These are phyloP conservation scores for Sinocyclocheilus anophthalmus DNA, from an alignment of 2,113 vertebrate species.

Conservation along the genomic window DNA sequence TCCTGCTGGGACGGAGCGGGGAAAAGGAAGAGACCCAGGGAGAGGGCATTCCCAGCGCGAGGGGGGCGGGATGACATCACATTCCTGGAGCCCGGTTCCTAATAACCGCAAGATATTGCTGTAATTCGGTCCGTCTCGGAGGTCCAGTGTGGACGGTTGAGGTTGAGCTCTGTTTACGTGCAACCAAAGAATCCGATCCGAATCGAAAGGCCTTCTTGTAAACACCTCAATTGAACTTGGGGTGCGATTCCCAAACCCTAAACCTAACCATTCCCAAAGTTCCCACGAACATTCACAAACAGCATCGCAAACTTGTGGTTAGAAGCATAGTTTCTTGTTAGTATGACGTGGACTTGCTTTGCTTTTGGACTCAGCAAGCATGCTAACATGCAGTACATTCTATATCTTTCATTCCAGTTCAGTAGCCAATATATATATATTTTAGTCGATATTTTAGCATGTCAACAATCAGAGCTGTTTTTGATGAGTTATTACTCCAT, in stretches of 20 bases:
- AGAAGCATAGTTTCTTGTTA: background rate
- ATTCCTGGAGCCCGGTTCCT: conserved; percentile 73
- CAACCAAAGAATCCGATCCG: background rate
- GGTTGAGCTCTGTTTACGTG: background rate
- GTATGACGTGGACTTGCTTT: too few relatives aligned
- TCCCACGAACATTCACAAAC: background rate
- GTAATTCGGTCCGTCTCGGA: background rate
- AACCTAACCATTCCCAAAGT: background rate
- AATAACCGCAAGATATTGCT: conserved; percentile 72
- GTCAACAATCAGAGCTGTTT: background rate
- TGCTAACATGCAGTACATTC: background rate
- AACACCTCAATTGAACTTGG: background rate
- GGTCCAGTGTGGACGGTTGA: background rate
- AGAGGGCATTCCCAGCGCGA: conserved; percentile 56
- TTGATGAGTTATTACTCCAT: background rate
- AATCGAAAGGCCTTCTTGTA: background rate
- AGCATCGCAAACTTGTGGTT: background rate
- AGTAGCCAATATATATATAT: background rate
- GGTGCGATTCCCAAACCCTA: background rate
- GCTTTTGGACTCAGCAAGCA: background rate
- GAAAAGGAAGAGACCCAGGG: conserved; percentile 18
- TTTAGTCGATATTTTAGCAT: too few relatives aligned
- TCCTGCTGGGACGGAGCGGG: conserved; percentile 7
- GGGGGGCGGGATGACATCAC: conserved; percentile 75
- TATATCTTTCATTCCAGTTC: background rate